phyloP scores from a whole-genome alignment of 2,113 vertebrate species.

The Camelus bactrianus region DNA sequence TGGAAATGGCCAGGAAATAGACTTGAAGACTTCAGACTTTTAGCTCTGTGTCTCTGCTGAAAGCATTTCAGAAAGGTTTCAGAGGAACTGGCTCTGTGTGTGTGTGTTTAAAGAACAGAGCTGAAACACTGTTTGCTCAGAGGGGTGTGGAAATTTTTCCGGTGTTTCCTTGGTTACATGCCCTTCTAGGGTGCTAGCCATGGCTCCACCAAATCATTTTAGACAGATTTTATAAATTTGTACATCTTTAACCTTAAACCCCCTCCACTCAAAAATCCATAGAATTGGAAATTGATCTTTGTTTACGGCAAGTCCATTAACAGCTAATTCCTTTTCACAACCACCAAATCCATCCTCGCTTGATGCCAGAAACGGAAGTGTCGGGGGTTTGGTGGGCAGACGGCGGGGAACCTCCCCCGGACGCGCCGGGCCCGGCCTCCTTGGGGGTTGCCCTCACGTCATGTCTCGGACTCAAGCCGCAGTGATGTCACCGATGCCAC shows the following conservation, averaged over 20 bases:
- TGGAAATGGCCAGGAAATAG: not conserved
- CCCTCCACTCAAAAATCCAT: not conserved
- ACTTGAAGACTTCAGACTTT: no score
- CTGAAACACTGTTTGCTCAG: not conserved
- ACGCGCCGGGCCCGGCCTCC: accelerated
- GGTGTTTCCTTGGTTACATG: not conserved
- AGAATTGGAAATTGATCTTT: not conserved
- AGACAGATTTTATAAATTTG: not conserved
- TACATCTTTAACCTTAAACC: not conserved
- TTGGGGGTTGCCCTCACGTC: not conserved
- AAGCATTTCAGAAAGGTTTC: not conserved
- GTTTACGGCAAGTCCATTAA: not conserved
- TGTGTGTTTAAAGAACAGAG: not conserved
- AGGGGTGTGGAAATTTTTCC: not conserved
- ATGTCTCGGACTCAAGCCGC: not conserved
- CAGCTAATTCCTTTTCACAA: not conserved
- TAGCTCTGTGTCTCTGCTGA: not conserved
- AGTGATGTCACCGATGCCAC: not conserved
- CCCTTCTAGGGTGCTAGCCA: not conserved
- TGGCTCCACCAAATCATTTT: not conserved
- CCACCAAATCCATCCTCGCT: not conserved
- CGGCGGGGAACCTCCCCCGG: not conserved
- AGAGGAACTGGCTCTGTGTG: not conserved
- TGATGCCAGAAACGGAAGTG: not conserved
- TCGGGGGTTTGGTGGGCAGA: not conserved